phyloP scores from a whole-genome alignment of 1,140 invertebrate genomes.

The Drosophila orosa region DNA sequence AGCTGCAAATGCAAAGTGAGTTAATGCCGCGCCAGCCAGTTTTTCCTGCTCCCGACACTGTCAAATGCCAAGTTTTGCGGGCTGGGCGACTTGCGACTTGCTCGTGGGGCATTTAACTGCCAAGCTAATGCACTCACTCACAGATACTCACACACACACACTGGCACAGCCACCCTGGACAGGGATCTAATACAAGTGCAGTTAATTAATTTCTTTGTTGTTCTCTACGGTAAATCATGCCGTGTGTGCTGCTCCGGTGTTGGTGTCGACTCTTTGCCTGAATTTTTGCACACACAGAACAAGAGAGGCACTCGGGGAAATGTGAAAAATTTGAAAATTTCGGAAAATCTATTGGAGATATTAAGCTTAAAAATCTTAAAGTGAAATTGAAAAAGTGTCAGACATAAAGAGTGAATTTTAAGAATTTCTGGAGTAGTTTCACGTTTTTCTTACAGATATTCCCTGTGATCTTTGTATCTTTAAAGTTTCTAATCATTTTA shows the following conservation, averaged over 20 bases:
- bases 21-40: slow-evolving; percentile 74
- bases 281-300: slow-evolving; percentile 46
- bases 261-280: slow-evolving; percentile 34
- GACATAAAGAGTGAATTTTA: not conserved
- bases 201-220: slow-evolving; percentile 83
- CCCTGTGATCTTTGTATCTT: rapidly evolving
- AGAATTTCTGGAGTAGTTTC: not conserved
- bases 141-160: slow-evolving; percentile 41
- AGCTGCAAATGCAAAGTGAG: slow-evolving; percentile 72
- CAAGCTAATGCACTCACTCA: slow-evolving; percentile 77
- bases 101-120: slow-evolving; percentile 70
- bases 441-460: not conserved
- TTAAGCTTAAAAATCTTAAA: not conserved
- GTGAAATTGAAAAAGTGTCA: not conserved
- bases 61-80: slow-evolving; percentile 70
- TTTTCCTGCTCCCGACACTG: slow-evolving; percentile 77
- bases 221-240: slow-evolving; percentile 81
- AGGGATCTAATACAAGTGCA: slow-evolving; percentile 64
- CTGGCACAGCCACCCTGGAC: slow-evolving; percentile 7
- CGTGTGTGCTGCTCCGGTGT: slow-evolving; percentile 50
- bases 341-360: not conserved
- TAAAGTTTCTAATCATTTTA: not conserved
- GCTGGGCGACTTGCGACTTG: slow-evolving; percentile 47
- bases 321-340: slow-evolving; percentile 6
- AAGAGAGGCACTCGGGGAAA: slow-evolving; percentile 1